phyloP scores from a whole-genome alignment of 2,113 vertebrate genomes.

The Muntiacus reevesi region DNA sequence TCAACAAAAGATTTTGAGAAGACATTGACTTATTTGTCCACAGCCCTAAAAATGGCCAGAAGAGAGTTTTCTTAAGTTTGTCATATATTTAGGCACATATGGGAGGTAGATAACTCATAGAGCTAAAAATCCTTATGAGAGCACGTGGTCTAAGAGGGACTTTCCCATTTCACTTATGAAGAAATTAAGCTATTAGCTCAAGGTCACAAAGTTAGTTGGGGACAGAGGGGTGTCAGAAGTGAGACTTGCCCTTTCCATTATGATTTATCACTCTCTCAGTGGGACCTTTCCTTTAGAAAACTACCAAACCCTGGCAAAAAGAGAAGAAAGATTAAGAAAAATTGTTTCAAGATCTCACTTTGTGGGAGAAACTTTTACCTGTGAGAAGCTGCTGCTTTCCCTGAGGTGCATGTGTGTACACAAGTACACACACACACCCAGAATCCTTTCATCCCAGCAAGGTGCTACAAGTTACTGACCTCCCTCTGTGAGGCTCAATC shows the following conservation, averaged over 20 bases:
- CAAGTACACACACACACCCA: not conserved
- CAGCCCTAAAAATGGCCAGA: not conserved
- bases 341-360: not conserved
- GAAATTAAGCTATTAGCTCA: not conserved
- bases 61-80: not conserved
- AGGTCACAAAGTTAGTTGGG: not conserved
- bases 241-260: not conserved
- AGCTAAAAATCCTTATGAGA: not conserved
- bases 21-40: not conserved
- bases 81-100: not conserved
- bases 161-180: not conserved
- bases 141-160: no score
- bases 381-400: not conserved
- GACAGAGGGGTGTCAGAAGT: not conserved
- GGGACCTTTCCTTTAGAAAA: slow-evolving; percentile 2
- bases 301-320: not conserved
- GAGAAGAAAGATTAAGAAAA: not conserved
- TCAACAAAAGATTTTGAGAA: not conserved
- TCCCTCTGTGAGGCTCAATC: not conserved
- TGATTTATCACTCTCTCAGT: not conserved
- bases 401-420: not conserved
- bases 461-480: not conserved
- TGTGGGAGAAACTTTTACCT: not conserved
- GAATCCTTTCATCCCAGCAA: not conserved
- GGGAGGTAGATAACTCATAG: not conserved